Evolutionary conservation across 2,113 vertebrate genomes (phyloP), one percentile per base, ranked within the genome.

Genomic region (Calyptommatus sinebrachiatus): DNA sequence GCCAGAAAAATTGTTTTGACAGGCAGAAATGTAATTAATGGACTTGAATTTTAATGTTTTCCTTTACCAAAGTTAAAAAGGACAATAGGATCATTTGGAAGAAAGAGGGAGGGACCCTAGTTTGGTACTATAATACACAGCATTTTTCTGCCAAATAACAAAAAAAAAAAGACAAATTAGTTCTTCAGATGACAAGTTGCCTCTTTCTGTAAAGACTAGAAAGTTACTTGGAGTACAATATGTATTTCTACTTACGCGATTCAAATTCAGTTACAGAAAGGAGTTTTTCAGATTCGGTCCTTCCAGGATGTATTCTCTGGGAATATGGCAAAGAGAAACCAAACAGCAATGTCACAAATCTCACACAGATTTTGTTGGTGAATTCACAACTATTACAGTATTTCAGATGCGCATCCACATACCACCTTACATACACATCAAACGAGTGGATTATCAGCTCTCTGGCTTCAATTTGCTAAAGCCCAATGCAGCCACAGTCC

Each of bases 201-300:
- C 79, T 80, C 11, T 21, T 7, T 73, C 77, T 0, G 77, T 62
- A 73, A 67, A 87, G 16, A 84, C 24, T 62, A 79, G 71, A 73
- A 70, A 87, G 83, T 26, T 66, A 79, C 35, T 41, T 80, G 50
- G 81, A 84, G 85, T 67, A 76, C 87, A 65, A 22, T 69, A 79
- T 48, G 21, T 24, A 83, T 81, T 86, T 85, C 75, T 86, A 96
- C 98, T 96, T 93, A 99, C 98, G 97, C 73, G 96, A 97, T 78
- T 99, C 97, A 89, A 99, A 94, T 29, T 99, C 98, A 88, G 79
- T 93, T 79, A 99, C 93, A 8, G 91, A 83, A 73, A 99, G 77
- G 57, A 99, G 87, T 79, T 87, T 96, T 92, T 99, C 98, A 0
- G 97, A 99, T 8, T 82, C 31, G 10, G 95, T 96, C 88, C 92